Base-by-base conservation (phyloP, 2,888 invertebrate genomes). In the Hydriomena furcata region DNA sequence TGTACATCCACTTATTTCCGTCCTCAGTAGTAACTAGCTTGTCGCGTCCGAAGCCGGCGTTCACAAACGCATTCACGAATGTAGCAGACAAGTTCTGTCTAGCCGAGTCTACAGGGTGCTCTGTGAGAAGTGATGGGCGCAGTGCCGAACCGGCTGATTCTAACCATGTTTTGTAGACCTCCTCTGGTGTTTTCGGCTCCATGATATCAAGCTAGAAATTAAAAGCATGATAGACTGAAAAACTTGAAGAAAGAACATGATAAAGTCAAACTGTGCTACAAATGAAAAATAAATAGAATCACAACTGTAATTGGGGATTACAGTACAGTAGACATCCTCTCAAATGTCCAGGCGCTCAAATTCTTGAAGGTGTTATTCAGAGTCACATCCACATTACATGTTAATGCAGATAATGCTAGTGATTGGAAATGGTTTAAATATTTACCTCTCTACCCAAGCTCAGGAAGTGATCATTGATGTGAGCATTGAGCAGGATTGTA, bases 171-270 rank as follows among this genome's bases (percentile, higher is more conserved):
- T 99, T 99, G 89, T 99, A 99, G 7, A 99, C 98, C 76, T 99
- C 99, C 80, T 99, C 99, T 0, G 99, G 99, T 0, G 97, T 95
- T 90, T 99, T 99, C 0, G 99, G 98, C 78, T 99, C 99, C 96
- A 99, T 96, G 61, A 99, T 98, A 79, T 99, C 99, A 67, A 99
- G 92, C 94, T 95, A 74, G 30, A 17, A 31, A 27, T 2, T 45
- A 41, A 23, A 10, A 21, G 8, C 1, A 21, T 21, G 5, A 17
- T 17, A 34, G 7, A 6, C 7, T 11, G 11, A 23, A 5, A n/a
- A n/a, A n/a, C n/a, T n/a, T n/a, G n/a, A n/a, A n/a, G n/a, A n/a
- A n/a, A n/a, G n/a, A n/a, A n/a, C n/a, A n/a, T n/a, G n/a, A n/a
- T n/a, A n/a, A n/a, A n/a, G n/a, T n/a, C n/a, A n/a, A n/a, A n/a